phyloP scores from a whole-genome alignment of 2,113 vertebrate species.

The Phycodurus eques region DNA sequence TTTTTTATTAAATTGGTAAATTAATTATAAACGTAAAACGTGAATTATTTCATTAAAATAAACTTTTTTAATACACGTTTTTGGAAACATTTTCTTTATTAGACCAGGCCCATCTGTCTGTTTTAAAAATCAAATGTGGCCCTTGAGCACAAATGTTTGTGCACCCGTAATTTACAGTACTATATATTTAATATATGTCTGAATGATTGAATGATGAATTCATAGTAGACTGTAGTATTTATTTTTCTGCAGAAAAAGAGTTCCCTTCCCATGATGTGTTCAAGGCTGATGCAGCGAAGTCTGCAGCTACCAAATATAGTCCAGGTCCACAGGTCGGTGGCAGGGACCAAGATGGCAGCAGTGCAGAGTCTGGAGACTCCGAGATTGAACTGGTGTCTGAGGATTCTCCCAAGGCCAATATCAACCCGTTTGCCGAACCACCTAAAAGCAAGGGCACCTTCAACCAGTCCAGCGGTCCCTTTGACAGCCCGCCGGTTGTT shows the following conservation, averaged over 20 bases:
- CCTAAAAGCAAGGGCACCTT: constrained; percentile 79
- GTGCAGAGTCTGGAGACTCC: constrained; percentile 90
- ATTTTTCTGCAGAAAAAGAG: constrained; percentile 72
- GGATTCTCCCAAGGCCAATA: constrained; percentile 73
- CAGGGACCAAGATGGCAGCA: constrained; percentile 83
- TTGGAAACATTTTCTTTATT: background rate
- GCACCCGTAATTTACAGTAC: no score
- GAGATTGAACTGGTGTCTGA: constrained; percentile 94
- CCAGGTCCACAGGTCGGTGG: constrained; percentile 53
- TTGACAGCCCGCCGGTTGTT: constrained; percentile 58
- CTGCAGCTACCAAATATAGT: constrained; percentile 41
- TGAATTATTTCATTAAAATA: no score
- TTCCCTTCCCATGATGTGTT: constrained; percentile 64
- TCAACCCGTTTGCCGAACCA: constrained; percentile 75
- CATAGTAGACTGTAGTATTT: constrained; percentile 18
- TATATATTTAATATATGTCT: background rate
- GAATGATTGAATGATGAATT: background rate
- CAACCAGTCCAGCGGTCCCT: constrained; percentile 78
- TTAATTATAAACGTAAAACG: no score
- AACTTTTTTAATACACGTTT: no score
- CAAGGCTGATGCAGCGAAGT: constrained; percentile 58
- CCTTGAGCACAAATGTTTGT: background rate
- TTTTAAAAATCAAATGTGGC: background rate
- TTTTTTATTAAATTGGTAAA: no score
- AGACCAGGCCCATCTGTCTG: background rate